Base-by-base conservation (phyloP, 2,113 vertebrate genomes). In the Lanius ludovicianus region DNA sequence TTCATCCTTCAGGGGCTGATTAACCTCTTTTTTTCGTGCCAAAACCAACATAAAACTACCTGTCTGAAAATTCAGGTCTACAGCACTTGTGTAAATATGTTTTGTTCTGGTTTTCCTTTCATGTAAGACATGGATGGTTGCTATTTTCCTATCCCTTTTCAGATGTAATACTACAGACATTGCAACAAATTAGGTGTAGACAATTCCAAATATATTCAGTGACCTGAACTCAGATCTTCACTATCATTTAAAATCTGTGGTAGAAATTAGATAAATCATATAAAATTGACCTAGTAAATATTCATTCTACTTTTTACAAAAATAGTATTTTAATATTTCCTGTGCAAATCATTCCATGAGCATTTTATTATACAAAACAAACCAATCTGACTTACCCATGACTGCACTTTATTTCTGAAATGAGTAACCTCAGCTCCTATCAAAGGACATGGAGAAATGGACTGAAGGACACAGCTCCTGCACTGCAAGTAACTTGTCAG, bases 401-500 rank as follows among this genome's bases (percentile, higher is more conserved):
- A 96, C 42, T 94, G 67, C 73, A 82, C 37, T 93, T 83, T 77
- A 21, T 90, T 77, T 73, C 2, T 81, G 93, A 93, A 84, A 52
- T 79, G 28, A 92, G 62, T 97, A 84, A 97, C 94, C 91, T 97
- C 75, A 93, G 95, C 91, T 96, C 93, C 93, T 86, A 96, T 88
- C 93, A 96, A 84, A 96, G 93, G 94, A 80, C 94, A 94, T 2
- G 84, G 89, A 42, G 97, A 90, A 57, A 91, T 30, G 13, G 92
- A 93, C 59, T 91, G 93, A 90, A 84, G 91, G 90, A 93, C 87
- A 93, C 95, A 98, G 91, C 96, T 97, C 97, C 94, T 97, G 93
- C 97, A 98, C 62, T 98, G 97, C 73, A 98, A 97, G 81, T 97
- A 98, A 92, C 96, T 96, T 81, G 94, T 98, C 87, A 98, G 95